Conservation (phyloP, 1,140 invertebrate species). For the Neoseiulus cucumeris region DNA sequence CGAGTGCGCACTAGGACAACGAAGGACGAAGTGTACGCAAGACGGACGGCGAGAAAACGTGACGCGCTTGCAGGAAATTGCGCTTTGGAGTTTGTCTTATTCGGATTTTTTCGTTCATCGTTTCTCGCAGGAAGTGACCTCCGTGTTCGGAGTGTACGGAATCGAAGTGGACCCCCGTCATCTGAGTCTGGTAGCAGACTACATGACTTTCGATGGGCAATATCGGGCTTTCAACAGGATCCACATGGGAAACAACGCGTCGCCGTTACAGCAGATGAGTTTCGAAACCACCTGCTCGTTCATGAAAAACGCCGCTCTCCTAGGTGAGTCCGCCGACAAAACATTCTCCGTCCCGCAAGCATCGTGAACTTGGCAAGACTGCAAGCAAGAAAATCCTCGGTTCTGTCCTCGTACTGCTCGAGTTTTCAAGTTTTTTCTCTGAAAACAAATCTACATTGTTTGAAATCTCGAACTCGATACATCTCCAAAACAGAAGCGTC, state of each 20-base stretch:
- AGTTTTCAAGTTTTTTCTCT: too few relatives aligned
- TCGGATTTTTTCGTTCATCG: constrained; percentile 8
- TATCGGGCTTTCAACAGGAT: constrained; percentile 72
- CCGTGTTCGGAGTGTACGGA: constrained; percentile 86
- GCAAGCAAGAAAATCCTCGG: too few relatives aligned
- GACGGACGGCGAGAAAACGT: neutral
- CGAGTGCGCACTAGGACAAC: neutral
- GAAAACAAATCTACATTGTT: too few relatives aligned
- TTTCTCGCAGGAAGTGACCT: constrained; percentile 49
- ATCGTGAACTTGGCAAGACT: too few relatives aligned
- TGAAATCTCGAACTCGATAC: too few relatives aligned
- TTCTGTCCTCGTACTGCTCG: too few relatives aligned
- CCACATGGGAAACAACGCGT: constrained; percentile 65
- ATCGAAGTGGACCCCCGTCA: constrained; percentile 85
- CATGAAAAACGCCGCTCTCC: constrained; percentile 53
- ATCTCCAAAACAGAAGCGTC: too few relatives aligned
- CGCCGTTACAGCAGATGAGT: constrained; percentile 91
- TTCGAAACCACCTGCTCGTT: constrained; percentile 83
- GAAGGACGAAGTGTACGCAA: neutral
- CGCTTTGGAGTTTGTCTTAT: neutral
- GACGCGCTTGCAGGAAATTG: neutral
- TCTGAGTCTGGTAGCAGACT: constrained; percentile 78
- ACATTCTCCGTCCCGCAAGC: neutral
- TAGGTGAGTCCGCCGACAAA: constrained; percentile 25
- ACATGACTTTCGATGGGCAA: constrained; percentile 85